phyloP scores from a whole-genome alignment of 2,888 invertebrate genomes.

The Liposcelis brunnea region DNA sequence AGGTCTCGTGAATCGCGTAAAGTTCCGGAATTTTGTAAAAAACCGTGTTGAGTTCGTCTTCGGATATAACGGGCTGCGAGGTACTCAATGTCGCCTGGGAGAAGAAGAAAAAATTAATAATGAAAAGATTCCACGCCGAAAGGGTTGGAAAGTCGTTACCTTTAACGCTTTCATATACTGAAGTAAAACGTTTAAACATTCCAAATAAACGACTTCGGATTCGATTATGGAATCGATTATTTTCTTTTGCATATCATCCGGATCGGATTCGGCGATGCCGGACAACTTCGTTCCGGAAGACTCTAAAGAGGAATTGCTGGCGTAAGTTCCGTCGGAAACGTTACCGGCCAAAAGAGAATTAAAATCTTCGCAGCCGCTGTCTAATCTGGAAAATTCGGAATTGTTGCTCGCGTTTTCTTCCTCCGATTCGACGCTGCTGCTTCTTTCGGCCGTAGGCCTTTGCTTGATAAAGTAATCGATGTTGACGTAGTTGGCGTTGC shows the following conservation, averaged over 20 bases:
- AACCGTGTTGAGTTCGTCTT: slow-evolving; percentile 76
- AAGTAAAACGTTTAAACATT: slow-evolving; percentile 73
- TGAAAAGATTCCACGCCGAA: too few species aligned
- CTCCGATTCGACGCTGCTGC: slow-evolving; percentile 34
- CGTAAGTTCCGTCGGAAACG: slow-evolving; percentile 35
- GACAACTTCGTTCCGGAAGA: slow-evolving; percentile 25
- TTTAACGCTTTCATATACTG: slow-evolving; percentile 29
- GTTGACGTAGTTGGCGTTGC: slow-evolving; percentile 74
- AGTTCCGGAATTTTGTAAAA: slow-evolving; percentile 87
- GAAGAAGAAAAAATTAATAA: too few species aligned
- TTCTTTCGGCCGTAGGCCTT: slow-evolving; percentile 23
- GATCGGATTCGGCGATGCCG: slow-evolving; percentile 46
- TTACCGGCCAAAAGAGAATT: slow-evolving; percentile 36
- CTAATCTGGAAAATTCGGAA: slow-evolving; percentile 4
- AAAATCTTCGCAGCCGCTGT: slow-evolving; percentile 22
- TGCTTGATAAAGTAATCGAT: slow-evolving; percentile 66
- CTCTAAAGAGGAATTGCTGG: slow-evolving; percentile 31
- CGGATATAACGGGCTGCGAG: slow-evolving; percentile 76
- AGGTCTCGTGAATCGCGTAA: slow-evolving; percentile 63
- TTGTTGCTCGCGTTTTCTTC: slow-evolving; percentile 33
- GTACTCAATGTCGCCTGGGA: slow-evolving; percentile 69
- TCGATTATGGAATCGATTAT: slow-evolving; percentile 81
- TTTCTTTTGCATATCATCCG: slow-evolving; percentile 71
- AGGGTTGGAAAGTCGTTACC: too few species aligned
- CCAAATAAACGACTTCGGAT: slow-evolving; percentile 79